phyloP scores from a whole-genome alignment of 2,113 vertebrate species.

The Percina caprodes region DNA sequence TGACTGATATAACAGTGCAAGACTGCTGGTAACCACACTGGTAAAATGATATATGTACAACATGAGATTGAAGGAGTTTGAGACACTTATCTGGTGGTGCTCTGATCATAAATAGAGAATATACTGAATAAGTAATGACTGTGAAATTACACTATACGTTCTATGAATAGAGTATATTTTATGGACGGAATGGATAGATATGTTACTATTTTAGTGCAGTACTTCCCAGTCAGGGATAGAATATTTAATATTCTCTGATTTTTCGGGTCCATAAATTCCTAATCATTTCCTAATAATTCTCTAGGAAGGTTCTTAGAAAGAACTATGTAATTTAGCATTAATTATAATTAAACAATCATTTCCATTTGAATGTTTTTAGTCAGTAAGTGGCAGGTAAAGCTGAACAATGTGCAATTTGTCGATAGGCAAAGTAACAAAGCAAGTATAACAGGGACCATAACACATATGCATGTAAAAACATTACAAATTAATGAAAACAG shows the following conservation, averaged over 20 bases:
- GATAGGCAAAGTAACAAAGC: too few species aligned
- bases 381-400: background rate
- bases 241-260: background rate
- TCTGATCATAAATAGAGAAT: constrained; percentile 40
- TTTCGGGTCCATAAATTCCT: background rate
- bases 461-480: too few species aligned
- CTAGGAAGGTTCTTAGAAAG: background rate
- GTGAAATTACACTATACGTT: constrained; percentile 40
- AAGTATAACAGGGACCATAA: too few species aligned
- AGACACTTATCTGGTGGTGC: background rate
- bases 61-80: background rate
- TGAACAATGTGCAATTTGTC: background rate
- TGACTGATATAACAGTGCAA: constrained; percentile 1
- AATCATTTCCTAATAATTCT: constrained; percentile 20
- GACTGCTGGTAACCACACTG: background rate
- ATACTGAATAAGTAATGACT: constrained; percentile 48
- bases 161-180: constrained; percentile 22
- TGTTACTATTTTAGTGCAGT: constrained; percentile 27
- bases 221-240: background rate
- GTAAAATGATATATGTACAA: background rate
- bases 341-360: background rate
- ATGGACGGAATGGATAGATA: constrained; percentile 16
- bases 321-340: background rate
- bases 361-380: background rate
- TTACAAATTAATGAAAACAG: too few species aligned